Percentiles rank a stretch among this genome's conserved stretches.
Conservation (phyloP, 1,140 invertebrate species). For the Bathynomus jamesi region DNA sequence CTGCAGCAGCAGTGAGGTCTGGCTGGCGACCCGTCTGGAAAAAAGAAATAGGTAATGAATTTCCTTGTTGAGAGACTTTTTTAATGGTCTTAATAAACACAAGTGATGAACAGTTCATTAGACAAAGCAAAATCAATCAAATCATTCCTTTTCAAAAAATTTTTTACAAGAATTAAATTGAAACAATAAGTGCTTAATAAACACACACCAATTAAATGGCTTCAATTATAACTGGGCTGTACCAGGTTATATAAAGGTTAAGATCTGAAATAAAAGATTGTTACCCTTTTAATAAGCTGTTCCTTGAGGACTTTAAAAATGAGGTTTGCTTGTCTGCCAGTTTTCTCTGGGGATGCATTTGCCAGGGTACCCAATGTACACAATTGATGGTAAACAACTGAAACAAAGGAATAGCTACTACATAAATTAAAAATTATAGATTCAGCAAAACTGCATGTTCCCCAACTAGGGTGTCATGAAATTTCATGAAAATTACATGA, state of each 20-base stretch:
- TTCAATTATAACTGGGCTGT: no score
- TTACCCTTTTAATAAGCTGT: not conserved
- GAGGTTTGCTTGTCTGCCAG: slow-evolving; percentile 11
- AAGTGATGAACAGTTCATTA: not conserved
- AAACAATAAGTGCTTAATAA: not conserved
- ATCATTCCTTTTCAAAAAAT: not conserved
- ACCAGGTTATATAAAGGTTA: not conserved
- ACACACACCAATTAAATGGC: not conserved
- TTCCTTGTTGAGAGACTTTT: not conserved
- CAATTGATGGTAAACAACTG: slow-evolving; percentile 29
- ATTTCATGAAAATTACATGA: no score
- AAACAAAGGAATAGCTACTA: not conserved
- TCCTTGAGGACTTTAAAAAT: slow-evolving; percentile 22
- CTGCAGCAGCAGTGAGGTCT: slow-evolving; percentile 19
- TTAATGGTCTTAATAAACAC: not conserved
- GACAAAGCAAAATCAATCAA: not conserved
- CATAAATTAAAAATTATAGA: no score
- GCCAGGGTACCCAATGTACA: slow-evolving; percentile 20
- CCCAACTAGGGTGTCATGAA: no score
- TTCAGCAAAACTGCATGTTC: no score
- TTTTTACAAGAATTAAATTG: not conserved
- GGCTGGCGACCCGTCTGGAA: slow-evolving; percentile 15
- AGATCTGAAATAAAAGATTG: not conserved
- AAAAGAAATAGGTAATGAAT: not conserved
- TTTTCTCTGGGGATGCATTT: slow-evolving; percentile 17